Percentiles rank a stretch among this genome's conserved stretches.
Evolutionary conservation across 2,113 vertebrate species (phyloP).

Genomic region (Solea senegalensis): DNA sequence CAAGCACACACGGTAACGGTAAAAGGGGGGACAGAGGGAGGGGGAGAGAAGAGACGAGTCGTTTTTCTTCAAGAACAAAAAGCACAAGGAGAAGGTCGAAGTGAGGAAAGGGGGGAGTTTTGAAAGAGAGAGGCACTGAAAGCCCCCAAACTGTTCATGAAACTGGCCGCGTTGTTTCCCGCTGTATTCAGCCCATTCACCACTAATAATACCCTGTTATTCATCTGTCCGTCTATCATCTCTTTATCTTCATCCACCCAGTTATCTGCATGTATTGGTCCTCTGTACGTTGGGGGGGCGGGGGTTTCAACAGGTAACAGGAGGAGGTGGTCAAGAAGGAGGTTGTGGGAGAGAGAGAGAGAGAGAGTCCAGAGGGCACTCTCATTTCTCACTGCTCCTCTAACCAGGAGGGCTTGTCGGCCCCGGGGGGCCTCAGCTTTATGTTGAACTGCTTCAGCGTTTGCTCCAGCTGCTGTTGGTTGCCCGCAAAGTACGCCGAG

Average conservation of each 20-base stretch:
- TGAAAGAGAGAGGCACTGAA: slow-evolving; percentile 58
- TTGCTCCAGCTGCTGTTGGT: slow-evolving; percentile 97
- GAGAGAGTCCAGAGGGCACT: not conserved
- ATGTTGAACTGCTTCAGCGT: slow-evolving; percentile 98
- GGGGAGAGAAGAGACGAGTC: not conserved
- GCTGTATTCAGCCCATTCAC: slow-evolving; percentile 30
- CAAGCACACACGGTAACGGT: slow-evolving; percentile 37
- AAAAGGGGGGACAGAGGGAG: slow-evolving; percentile 1
- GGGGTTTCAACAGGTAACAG: slow-evolving; percentile 54
- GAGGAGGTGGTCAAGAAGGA: slow-evolving; percentile 36
- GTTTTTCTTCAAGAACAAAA: slow-evolving; percentile 37
- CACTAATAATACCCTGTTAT: slow-evolving; percentile 48
- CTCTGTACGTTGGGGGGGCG: slow-evolving; percentile 57
- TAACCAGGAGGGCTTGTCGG: slow-evolving; percentile 97
- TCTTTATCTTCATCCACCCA: slow-evolving; percentile 29
- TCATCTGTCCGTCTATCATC: slow-evolving; percentile 24
- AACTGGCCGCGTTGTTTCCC: slow-evolving; percentile 52
- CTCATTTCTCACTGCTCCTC: slow-evolving; percentile 93
- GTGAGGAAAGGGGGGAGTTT: slow-evolving; percentile 21
- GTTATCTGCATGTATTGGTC: slow-evolving; percentile 47
- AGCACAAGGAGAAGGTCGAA: slow-evolving; percentile 42
- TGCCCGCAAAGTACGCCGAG: slow-evolving; percentile 96
- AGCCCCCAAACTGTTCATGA: slow-evolving; percentile 55
- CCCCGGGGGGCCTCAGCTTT: slow-evolving; percentile 89
- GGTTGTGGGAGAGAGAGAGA: slow-evolving; percentile 13